Evolutionary conservation across 1,140 invertebrate species (phyloP).

Genomic region (Bombus confusus): DNA sequence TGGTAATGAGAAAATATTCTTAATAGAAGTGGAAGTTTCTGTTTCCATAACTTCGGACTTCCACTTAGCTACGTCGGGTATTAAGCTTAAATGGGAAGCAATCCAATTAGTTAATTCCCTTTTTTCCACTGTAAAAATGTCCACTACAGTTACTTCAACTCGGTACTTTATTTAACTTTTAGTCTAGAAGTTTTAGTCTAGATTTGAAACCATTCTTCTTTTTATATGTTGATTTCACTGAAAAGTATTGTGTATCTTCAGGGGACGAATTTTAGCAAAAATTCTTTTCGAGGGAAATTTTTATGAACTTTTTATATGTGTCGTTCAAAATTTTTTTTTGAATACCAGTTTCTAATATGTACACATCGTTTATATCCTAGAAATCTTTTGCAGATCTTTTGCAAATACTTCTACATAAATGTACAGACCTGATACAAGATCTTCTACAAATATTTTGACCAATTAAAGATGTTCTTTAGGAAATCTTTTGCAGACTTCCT

Average conservation of each 20-base stretch:
- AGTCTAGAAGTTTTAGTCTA: no score
- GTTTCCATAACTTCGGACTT: not conserved
- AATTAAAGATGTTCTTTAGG: no score
- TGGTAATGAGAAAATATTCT: not conserved
- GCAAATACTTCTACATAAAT: no score
- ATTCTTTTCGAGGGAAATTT: not conserved
- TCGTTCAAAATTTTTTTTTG: accelerated
- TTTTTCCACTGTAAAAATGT: not conserved
- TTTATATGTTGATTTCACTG: not conserved
- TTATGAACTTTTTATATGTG: not conserved
- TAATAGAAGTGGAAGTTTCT: not conserved
- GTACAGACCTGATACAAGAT: no score
- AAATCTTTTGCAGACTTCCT: no score
- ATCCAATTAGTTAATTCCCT: conserved; percentile 23
- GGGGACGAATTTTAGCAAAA: not conserved
- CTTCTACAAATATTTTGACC: no score
- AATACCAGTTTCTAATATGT: no score
- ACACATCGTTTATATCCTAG: not conserved
- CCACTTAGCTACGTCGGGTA: not conserved
- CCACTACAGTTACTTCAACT: not conserved
- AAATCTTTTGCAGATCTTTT: not conserved
- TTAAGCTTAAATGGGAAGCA: not conserved
- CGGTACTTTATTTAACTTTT: no score
- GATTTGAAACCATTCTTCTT: not conserved
- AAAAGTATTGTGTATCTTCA: no score